phyloP scores from a whole-genome alignment of 2,797 vertebrate genomes.

The Chrysocyon brachyurus region DNA sequence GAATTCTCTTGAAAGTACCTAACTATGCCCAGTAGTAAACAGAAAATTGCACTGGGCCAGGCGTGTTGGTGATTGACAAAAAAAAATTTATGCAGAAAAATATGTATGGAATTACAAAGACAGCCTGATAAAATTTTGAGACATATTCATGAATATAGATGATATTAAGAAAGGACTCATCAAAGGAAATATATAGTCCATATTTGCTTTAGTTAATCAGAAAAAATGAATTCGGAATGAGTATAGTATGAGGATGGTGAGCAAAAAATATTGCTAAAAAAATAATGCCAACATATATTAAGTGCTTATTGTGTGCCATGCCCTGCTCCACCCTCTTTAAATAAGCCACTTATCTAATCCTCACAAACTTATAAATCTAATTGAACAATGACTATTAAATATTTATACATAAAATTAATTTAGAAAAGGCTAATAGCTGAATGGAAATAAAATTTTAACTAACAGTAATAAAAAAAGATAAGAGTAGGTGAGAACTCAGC shows the following conservation, averaged over 20 bases:
- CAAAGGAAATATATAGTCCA: background rate
- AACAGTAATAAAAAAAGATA: conserved; percentile 12
- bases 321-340: background rate
- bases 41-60: background rate
- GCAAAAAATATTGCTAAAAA: conserved; percentile 10
- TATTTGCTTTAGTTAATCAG: conserved; percentile 22
- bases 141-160: background rate
- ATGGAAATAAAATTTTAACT: background rate
- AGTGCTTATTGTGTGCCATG: background rate
- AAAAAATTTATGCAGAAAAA: background rate
- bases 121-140: background rate
- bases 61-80: background rate
- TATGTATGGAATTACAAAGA: background rate
- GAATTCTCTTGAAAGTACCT: background rate
- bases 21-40: background rate
- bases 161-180: background rate
- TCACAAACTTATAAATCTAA: background rate
- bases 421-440: background rate
- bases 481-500: background rate
- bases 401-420: background rate
- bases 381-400: background rate
- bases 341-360: background rate
- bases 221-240: background rate
- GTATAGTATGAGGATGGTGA: background rate
- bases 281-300: background rate